A percentile compares a stretch with the other conserved stretches of the same genome.
These are phyloP conservation scores for Gobionotothen gibberifrons DNA, from an alignment of 2,797 vertebrate species.

Conservation along the genomic window DNA sequence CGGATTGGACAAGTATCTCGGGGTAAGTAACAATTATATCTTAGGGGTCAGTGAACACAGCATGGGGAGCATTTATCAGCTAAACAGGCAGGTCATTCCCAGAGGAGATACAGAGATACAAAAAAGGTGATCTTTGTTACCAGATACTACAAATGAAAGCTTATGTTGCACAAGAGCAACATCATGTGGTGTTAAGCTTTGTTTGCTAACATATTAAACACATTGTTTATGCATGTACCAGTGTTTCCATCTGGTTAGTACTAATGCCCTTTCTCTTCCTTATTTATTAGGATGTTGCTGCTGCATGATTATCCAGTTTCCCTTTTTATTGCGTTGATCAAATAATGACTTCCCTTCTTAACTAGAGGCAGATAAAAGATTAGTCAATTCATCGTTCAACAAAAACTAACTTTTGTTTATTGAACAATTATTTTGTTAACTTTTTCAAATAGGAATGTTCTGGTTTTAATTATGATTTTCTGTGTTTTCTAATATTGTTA, in stretches of 20 bases:
- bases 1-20: constrained; percentile 92
- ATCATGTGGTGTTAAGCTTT: background rate
- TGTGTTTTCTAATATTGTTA: background rate
- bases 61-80: background rate
- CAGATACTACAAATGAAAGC: background rate
- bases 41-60: background rate
- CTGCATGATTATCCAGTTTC: background rate
- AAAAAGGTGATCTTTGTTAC: background rate
- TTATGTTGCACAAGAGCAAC: background rate
- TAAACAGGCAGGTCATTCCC: background rate
- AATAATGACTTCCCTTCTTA: background rate
- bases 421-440: background rate
- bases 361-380: background rate
- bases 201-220: too few relatives aligned
- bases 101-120: background rate
- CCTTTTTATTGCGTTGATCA: background rate
- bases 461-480: background rate
- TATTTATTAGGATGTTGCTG: background rate
- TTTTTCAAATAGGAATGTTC: background rate
- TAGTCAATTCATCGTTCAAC: background rate
- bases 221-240: background rate
- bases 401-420: background rate
- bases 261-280: background rate
- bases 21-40: constrained; percentile 79
- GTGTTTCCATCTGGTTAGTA: too few relatives aligned